Percentiles rank a stretch among this genome's conserved stretches.
These are phyloP conservation scores for Protonemura montana DNA, from an alignment of 2,888 invertebrate species.

Conservation along the genomic window DNA sequence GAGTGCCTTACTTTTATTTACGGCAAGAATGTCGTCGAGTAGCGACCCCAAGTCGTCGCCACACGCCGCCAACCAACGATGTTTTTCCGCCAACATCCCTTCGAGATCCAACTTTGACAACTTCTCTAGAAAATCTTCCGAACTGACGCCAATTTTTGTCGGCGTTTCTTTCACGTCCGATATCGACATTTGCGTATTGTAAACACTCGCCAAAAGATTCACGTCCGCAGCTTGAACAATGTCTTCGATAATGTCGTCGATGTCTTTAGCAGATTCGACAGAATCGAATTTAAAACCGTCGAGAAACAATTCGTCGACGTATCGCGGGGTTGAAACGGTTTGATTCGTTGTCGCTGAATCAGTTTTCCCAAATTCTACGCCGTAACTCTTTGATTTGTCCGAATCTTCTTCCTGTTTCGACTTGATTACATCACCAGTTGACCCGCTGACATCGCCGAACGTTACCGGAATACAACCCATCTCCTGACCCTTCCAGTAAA, in stretches of 20 bases:
- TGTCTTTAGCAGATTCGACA: neutral
- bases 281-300: neutral
- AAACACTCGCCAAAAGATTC: constrained; percentile 68
- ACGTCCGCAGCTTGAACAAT: constrained; percentile 71
- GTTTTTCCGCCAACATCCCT: constrained; percentile 66
- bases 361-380: neutral
- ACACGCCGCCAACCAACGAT: constrained; percentile 71
- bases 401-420: neutral
- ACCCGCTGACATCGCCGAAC: neutral
- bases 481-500: constrained; percentile 1
- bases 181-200: constrained; percentile 63
- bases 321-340: neutral
- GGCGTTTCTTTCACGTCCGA: constrained; percentile 46
- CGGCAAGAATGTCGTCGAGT: constrained; percentile 75
- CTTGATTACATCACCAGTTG: neutral
- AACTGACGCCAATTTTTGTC: neutral
- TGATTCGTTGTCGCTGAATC: neutral
- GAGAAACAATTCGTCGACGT: neutral
- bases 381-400: neutral
- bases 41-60: constrained; percentile 74
- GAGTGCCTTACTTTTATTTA: neutral
- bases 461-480: constrained; percentile 16
- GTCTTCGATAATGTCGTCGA: constrained; percentile 66
- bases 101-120: constrained; percentile 69
- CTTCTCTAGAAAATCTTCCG: constrained; percentile 64